Percentiles rank a stretch among this genome's conserved stretches.
Evolutionary conservation across 2,797 vertebrate genomes (phyloP).

Genomic region (Enteromius treurensis): DNA sequence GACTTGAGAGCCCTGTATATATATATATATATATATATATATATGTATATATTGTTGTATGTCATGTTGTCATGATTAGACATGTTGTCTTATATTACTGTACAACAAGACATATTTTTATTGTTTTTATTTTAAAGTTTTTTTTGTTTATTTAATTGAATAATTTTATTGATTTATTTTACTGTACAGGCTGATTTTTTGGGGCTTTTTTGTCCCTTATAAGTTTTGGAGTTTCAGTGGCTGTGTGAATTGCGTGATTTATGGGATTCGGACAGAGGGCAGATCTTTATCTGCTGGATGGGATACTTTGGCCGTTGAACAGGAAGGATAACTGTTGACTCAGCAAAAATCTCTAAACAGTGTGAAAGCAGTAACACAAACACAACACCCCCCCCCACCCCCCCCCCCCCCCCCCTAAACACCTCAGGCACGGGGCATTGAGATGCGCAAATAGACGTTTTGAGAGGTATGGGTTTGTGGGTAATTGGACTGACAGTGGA

Average conservation of each 20-base stretch:
- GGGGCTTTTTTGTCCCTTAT: background rate
- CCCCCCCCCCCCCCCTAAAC: slow-evolving; percentile 66
- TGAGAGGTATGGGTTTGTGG: slow-evolving; percentile 66
- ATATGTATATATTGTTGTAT: too few species aligned
- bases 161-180: background rate
- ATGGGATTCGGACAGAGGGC: background rate
- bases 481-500: slow-evolving; percentile 90
- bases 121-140: background rate
- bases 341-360: slow-evolving; percentile 72
- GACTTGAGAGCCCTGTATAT: too few species aligned
- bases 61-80: too few species aligned
- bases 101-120: background rate
- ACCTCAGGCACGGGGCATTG: slow-evolving; percentile 75
- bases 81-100: background rate
- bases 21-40: too few species aligned
- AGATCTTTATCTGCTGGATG: slow-evolving; percentile 70
- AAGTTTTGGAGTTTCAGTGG: background rate
- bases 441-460: slow-evolving; percentile 74
- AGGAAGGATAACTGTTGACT: slow-evolving; percentile 89
- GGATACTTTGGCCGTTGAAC: slow-evolving; percentile 83
- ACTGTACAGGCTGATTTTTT: background rate
- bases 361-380: slow-evolving; percentile 64
- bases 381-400: slow-evolving; percentile 65
- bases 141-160: background rate
- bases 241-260: slow-evolving; percentile 2